Percentiles rank a stretch among this genome's conserved stretches.
Conservation (phyloP, 1,140 invertebrate species). For the Stegodyphus mimosarum region DNA sequence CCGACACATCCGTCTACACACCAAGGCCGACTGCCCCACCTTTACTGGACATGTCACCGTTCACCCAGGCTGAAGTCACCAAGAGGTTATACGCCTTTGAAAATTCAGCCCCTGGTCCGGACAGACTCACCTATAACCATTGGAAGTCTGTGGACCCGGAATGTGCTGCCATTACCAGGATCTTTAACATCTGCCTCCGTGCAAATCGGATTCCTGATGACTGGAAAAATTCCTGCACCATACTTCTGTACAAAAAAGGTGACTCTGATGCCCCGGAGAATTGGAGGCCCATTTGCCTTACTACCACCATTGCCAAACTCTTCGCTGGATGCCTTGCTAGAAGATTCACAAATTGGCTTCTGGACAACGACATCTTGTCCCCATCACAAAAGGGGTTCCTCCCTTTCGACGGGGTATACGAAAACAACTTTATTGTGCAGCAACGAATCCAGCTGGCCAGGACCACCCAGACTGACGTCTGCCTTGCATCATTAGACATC, state of each 20-base stretch:
- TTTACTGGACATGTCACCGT: neutral
- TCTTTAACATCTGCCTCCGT: neutral
- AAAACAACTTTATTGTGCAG: slow-evolving; percentile 10
- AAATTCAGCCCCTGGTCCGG: neutral
- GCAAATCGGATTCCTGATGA: neutral
- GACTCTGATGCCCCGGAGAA: neutral
- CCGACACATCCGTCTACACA: too few species aligned
- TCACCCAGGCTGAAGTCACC: neutral
- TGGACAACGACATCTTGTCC: neutral
- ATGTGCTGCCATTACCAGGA: neutral
- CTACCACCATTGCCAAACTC: neutral
- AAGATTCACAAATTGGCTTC: neutral
- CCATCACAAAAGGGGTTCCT: neutral
- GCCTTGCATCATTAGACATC: neutral
- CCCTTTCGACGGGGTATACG: neutral
- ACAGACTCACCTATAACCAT: neutral
- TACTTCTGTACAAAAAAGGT: too few species aligned
- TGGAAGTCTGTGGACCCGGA: neutral
- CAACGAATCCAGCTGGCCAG: neutral
- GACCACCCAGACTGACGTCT: too few species aligned
- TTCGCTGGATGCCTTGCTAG: neutral
- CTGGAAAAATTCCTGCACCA: too few species aligned
- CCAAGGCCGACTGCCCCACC: too few species aligned
- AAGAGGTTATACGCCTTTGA: neutral
- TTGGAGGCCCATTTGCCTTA: neutral